Evolutionary conservation across 1,140 invertebrate genomes (phyloP).

Genomic region (Thalassaphorura encarpata): DNA sequence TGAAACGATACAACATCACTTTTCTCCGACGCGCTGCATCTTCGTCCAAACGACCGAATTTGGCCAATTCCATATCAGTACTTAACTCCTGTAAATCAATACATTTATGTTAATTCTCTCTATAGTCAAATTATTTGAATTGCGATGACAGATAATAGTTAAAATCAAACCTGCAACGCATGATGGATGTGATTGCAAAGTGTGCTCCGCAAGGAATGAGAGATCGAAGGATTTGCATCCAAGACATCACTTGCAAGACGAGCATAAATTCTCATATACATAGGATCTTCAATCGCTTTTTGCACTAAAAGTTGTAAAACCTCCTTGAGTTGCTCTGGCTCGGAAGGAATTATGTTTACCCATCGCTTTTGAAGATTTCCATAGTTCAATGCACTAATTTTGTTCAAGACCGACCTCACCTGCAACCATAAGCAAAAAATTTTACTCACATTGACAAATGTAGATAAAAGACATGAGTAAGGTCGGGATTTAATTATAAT

Average conservation of each 20-base stretch:
- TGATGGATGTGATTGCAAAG: conserved; percentile 18
- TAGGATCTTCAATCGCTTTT: conserved; percentile 24
- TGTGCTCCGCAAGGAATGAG: conserved; percentile 3
- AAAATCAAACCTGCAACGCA: conserved; percentile 11
- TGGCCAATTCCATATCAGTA: conserved; percentile 24
- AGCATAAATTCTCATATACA: conserved; percentile 27
- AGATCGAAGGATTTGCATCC: neutral
- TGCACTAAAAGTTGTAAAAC: conserved; percentile 19
- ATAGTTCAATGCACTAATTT: conserved; percentile 19
- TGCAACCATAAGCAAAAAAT: conserved; percentile 1
- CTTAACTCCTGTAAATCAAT: conserved; percentile 14
- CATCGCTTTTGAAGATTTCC: conserved; percentile 17
- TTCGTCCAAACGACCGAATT: conserved; percentile 6
- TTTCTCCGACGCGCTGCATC: conserved; percentile 10
- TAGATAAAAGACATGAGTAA: neutral
- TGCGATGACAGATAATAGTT: neutral
- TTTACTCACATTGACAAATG: neutral
- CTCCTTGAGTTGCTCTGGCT: conserved; percentile 6
- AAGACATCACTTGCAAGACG: conserved; percentile 14
- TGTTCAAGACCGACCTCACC: conserved; percentile 30
- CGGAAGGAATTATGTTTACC: conserved; percentile 17
- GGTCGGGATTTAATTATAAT: too few species aligned
- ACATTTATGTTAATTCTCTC: neutral
- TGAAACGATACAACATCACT: conserved; percentile 25
- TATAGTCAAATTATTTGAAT: neutral